Evolutionary conservation across 2,113 vertebrate species (phyloP), one percentile per base, ranked within the genome.

Genomic region (Amblyopsis rosae): DNA sequence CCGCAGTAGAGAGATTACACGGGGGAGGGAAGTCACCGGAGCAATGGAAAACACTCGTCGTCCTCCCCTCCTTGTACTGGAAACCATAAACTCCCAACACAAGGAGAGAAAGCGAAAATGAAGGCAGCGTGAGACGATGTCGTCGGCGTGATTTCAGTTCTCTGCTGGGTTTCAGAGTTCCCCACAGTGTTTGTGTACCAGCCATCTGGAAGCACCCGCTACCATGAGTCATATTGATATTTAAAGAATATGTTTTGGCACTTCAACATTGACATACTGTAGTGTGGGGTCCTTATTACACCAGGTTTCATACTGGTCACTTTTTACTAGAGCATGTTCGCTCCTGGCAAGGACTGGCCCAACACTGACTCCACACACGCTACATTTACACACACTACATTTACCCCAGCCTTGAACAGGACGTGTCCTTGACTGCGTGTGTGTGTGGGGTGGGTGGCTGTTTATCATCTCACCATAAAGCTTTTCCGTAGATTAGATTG

Each of bases 41-140:
- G 15, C 7, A 35, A 17, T 62, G 16, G 68, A 16, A 62, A 45
- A 54, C 48, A 45, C 32, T 55, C 64, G 48, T 59, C 16, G 26
- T 12, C 16, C 41, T 51, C 17, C 70, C 57, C 17, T 15, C 35
- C 50, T 48, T 45, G 2, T 59, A 35, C 54, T 54, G 48, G 65
- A 62, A 82, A 62, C 83, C 66, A 88, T 89, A 86, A 85, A 86
- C 81, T 86, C 73, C 26, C 61, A 80, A 60, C 70, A 73, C 4
- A 67, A 71, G 48, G 72, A 63, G 76, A 78, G 65, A 70, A 64
- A 53, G 71, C 17, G 59, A 61, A 26, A 26, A 26, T 26, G 26
- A 26, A 26, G 26, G 26, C 26, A 26, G 26, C 8, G 72, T 84
- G 79, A 86, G 78, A 83, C 56, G 26, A 26, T 2, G 26, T 26